A percentile compares a stretch with the other conserved stretches of the same genome.
phyloP scores from a whole-genome alignment of 2,888 invertebrate species.

The Glyphotaelius pellucidus region DNA sequence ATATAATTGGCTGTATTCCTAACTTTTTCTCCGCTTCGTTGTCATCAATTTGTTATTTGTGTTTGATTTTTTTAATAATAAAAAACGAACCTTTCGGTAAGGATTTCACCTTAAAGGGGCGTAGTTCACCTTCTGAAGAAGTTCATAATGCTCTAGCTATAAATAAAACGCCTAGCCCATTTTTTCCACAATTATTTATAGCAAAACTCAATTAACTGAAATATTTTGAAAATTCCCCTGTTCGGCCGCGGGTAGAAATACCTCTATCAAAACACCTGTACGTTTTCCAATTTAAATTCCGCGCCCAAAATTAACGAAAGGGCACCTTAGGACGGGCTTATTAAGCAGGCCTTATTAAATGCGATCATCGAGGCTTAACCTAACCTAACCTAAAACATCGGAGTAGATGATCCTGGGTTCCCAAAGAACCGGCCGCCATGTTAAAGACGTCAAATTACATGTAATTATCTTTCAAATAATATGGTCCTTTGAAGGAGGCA shows the following conservation, averaged over 20 bases:
- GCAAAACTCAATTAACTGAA: slow-evolving; percentile 41
- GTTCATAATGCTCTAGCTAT: not conserved
- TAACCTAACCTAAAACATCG: slow-evolving; percentile 1
- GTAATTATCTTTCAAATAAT: slow-evolving; percentile 63
- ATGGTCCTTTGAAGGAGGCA: slow-evolving; percentile 58
- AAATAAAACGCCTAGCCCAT: not conserved
- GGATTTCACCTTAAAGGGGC: not conserved
- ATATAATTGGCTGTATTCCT: not conserved
- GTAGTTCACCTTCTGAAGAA: slow-evolving; percentile 21
- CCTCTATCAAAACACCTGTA: slow-evolving; percentile 57
- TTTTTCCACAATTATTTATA: slow-evolving; percentile 26
- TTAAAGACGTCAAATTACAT: slow-evolving; percentile 64
- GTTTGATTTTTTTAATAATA: not conserved
- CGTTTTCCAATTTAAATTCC: slow-evolving; percentile 64
- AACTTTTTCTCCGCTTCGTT: not conserved
- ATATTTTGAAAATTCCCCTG: slow-evolving; percentile 39
- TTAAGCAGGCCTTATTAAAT: slow-evolving; percentile 48
- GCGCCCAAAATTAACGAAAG: slow-evolving; percentile 45
- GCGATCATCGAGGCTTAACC: slow-evolving; percentile 26
- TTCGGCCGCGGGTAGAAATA: not conserved
- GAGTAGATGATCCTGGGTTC: slow-evolving; percentile 18
- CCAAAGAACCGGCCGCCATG: slow-evolving; percentile 54
- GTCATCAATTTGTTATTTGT: not conserved
- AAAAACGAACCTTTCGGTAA: slow-evolving; percentile 11
- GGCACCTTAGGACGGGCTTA: slow-evolving; percentile 18